phyloP scores from a whole-genome alignment of 2,797 vertebrate genomes.

The Chelmon rostratus region DNA sequence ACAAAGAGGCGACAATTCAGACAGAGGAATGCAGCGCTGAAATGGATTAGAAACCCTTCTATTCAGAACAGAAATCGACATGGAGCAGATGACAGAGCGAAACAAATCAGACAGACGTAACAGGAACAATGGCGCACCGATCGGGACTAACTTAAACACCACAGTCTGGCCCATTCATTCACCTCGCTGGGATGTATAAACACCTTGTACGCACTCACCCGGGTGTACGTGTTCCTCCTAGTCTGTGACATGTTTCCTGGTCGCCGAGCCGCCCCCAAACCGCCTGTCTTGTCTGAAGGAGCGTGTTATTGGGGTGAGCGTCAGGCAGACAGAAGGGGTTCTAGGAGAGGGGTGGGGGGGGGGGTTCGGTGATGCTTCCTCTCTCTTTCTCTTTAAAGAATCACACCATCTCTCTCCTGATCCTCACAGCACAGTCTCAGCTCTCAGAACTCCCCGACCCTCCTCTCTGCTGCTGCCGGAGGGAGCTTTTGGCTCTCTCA shows the following conservation, averaged over 20 bases:
- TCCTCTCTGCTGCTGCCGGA: slow-evolving; percentile 43
- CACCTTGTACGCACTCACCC: slow-evolving; percentile 88
- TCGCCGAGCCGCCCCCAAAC: slow-evolving; percentile 25
- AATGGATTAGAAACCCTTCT: slow-evolving; percentile 52
- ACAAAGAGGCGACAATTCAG: slow-evolving; percentile 72
- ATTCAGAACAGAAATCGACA: slow-evolving; percentile 39
- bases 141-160: slow-evolving; percentile 41
- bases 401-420: slow-evolving; percentile 67
- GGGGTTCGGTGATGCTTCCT: slow-evolving; percentile 68
- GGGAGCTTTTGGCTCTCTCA: neutral
- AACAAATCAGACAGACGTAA: slow-evolving; percentile 54
- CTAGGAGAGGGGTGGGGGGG: slow-evolving; percentile 34
- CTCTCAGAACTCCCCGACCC: slow-evolving; percentile 33
- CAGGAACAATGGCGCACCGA: slow-evolving; percentile 40
- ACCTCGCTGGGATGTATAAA: slow-evolving; percentile 16
- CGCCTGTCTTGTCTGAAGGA: slow-evolving; percentile 41
- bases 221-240: slow-evolving; percentile 89
- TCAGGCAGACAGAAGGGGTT: slow-evolving; percentile 63
- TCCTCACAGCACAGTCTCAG: slow-evolving; percentile 33
- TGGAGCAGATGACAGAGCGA: slow-evolving; percentile 53
- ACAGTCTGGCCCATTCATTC: slow-evolving; percentile 25
- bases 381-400: slow-evolving; percentile 49
- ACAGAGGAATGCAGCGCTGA: slow-evolving; percentile 45
- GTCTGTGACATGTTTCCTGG: slow-evolving; percentile 91
- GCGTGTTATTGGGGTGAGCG: slow-evolving; percentile 44